Base-by-base conservation (phyloP, 2,797 vertebrate species). In the Natrix natrix region DNA sequence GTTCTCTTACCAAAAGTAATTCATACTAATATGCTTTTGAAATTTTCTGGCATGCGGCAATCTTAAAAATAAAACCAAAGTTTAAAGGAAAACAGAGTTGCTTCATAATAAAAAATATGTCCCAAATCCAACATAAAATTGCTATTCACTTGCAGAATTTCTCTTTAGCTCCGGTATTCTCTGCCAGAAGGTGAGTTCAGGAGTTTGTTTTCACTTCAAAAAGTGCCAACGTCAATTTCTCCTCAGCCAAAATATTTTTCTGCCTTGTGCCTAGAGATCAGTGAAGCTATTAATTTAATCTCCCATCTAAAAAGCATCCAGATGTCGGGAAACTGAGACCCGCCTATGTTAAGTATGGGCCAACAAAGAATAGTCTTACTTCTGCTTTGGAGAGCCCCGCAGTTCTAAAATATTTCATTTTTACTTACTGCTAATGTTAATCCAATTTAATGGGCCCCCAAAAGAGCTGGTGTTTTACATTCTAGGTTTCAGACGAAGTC, bases 61-160 rank as follows among this genome's bases (percentile, higher is more conserved):
- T 43, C 69, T 92, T 78, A 74, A 56, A 94, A 93, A 54, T 24
- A 32, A 74, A 43, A 32, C 0, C 8, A 90, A 89, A 32, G 3
- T 54, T 55, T 88, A 48, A 52, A 8, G 48, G 8, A 55, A 89
- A 87, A 87, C 5, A 13, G 2, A n/a, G 4, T 74, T 93, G 14
- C 24, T 88, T 83, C 22, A 83, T 17, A 91, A 89, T 63, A 92
- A 83, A 63, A 94, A 94, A 24, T 52, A 14, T 66, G 90, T 6
- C 1, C 0, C 4, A 94, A 92, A 17, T 52, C 87, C 92, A 88
- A 48, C 78, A 37, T 87, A 92, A 92, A 3, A 4, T 86, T 54
- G 17, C 13, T 89, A 86, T 32, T 91, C 8, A 55, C 55, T 57
- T 90, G 43, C 78, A 93, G 22, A 61, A 91, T 61, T 54, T 89